A percentile compares a stretch with the other conserved stretches of the same genome.
Conservation (phyloP, 2,888 invertebrate species). For the Brachypterus glaber region DNA sequence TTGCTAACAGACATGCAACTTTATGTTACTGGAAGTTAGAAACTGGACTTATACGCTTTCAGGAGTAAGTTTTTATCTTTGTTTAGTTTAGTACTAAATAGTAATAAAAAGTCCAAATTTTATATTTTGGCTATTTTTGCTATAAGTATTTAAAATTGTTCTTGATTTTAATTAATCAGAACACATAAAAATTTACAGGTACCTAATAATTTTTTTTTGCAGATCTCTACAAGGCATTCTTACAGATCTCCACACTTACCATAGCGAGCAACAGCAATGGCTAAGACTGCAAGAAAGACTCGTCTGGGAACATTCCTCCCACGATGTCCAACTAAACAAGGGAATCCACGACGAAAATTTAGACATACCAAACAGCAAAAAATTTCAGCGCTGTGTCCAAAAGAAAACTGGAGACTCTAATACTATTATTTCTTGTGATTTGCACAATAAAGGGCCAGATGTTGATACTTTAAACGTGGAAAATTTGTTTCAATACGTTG, state of each 20-base stretch:
- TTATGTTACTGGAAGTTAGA: slow-evolving; percentile 56
- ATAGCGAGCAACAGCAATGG: slow-evolving; percentile 52
- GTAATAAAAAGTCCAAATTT: slow-evolving; percentile 1
- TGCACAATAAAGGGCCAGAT: slow-evolving; percentile 38
- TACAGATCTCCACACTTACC: slow-evolving; percentile 53
- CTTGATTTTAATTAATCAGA: too few species aligned
- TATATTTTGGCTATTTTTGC: slow-evolving; percentile 4
- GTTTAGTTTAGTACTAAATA: slow-evolving; percentile 4
- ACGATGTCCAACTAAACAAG: slow-evolving; percentile 36
- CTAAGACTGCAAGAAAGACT: slow-evolving; percentile 50
- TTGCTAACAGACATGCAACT: slow-evolving; percentile 53
- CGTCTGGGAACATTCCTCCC: slow-evolving; percentile 45
- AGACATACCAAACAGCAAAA: slow-evolving; percentile 20
- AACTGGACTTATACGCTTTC: slow-evolving; percentile 47
- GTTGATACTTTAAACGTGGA: slow-evolving; percentile 43
- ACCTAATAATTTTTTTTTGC: slow-evolving; percentile 10
- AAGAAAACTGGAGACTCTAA: slow-evolving; percentile 34
- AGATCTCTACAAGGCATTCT: slow-evolving; percentile 54
- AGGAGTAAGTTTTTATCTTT: slow-evolving; percentile 47
- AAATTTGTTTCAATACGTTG: slow-evolving; percentile 42
- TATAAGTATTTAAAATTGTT: slow-evolving; percentile 5
- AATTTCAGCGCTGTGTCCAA: slow-evolving; percentile 39
- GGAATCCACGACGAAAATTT: slow-evolving; percentile 33
- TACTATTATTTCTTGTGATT: slow-evolving; percentile 37
- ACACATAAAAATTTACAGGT: too few species aligned